phyloP scores from a whole-genome alignment of 2,888 invertebrate species.

The Cheilosia grossa region DNA sequence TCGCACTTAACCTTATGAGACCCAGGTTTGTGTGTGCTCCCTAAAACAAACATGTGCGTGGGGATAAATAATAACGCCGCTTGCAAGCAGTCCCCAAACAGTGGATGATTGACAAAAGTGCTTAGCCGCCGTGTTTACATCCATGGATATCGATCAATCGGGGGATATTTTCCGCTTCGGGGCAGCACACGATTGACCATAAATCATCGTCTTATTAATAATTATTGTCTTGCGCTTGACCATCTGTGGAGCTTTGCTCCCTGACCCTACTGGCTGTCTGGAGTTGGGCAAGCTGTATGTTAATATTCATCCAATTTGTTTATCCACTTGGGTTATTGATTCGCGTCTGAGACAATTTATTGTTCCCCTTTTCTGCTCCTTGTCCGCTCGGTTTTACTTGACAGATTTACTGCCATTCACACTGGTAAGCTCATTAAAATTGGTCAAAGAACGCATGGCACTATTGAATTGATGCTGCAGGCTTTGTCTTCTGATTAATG shows the following conservation, averaged over 20 bases:
- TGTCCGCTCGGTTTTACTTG: conserved; percentile 9
- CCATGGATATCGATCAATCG: conserved; percentile 30
- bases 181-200: conserved; percentile 2
- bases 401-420: conserved; percentile 26
- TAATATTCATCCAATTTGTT: conserved; percentile 27
- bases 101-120: conserved; percentile 26
- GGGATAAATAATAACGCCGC: conserved; percentile 18
- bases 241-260: conserved; percentile 1
- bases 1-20: too few relatives aligned
- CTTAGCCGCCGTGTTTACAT: conserved; percentile 8
- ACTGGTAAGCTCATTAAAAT: conserved; percentile 26
- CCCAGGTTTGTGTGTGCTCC: conserved; percentile 3
- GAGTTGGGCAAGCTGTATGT: neutral
- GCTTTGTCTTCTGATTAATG: neutral
- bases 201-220: conserved; percentile 42
- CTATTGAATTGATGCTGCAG: conserved; percentile 11
- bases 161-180: conserved; percentile 4
- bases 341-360: conserved; percentile 37
- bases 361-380: conserved; percentile 5
- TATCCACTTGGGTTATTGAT: conserved; percentile 46
- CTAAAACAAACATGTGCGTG: conserved; percentile 14
- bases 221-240: conserved; percentile 31
- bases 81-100: conserved; percentile 5
- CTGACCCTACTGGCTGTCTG: neutral
- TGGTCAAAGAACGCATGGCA: conserved; percentile 3